Evolutionary conservation across 2,113 vertebrate species (phyloP).

Genomic region (Protobothrops mucrosquamatus): DNA sequence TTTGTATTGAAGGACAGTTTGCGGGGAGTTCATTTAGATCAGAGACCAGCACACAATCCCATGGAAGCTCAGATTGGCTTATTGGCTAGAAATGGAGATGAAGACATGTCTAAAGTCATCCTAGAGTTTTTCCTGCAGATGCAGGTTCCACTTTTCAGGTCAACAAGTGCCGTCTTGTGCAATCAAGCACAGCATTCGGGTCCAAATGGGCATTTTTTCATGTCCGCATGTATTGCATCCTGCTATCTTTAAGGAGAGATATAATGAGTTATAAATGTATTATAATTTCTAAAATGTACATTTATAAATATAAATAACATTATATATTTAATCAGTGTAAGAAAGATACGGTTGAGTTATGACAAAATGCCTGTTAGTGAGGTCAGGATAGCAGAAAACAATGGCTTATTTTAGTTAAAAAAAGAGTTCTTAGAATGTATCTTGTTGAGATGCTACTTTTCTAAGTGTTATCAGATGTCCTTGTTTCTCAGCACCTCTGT

Average conservation of each 20-base stretch:
- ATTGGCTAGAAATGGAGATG: neutral
- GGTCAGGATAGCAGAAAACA: neutral
- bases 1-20: neutral
- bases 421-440: neutral
- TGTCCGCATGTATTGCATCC: neutral
- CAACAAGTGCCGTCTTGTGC: too few species aligned
- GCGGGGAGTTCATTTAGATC: neutral
- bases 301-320: neutral
- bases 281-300: neutral
- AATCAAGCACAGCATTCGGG: neutral
- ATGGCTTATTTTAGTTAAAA: neutral
- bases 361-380: neutral
- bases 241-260: neutral
- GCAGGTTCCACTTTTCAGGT: too few species aligned
- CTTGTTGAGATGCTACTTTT: neutral
- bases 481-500: neutral
- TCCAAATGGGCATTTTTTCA: neutral
- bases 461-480: neutral
- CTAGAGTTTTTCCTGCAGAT: too few species aligned
- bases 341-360: neutral
- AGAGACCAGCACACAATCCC: neutral
- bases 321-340: neutral
- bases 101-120: too few species aligned
- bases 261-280: neutral
- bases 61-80: neutral